A percentile compares a stretch with the other conserved stretches of the same genome.
phyloP scores from a whole-genome alignment of 2,888 invertebrate genomes.

The Ptychoptera albimana region DNA sequence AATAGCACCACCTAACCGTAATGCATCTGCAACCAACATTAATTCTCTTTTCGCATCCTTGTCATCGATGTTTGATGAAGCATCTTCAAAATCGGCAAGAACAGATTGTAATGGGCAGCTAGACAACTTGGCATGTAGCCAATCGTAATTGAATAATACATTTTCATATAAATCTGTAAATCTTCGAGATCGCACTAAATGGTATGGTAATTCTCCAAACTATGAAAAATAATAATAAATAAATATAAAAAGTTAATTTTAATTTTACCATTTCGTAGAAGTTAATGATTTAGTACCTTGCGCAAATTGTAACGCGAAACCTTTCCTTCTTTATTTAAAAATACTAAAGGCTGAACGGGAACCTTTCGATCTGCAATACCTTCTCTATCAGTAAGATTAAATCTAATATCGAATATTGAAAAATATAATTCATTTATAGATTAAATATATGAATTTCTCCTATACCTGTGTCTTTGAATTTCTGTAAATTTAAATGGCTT shows the following conservation, averaged over 20 bases:
- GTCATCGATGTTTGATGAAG: slow-evolving; percentile 62
- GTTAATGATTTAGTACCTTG: no score
- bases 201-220: slow-evolving; percentile 92
- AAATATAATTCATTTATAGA: background rate
- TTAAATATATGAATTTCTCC: no score
- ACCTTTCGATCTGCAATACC: slow-evolving; percentile 88
- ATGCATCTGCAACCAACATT: slow-evolving; percentile 82
- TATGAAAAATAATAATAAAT: slow-evolving; percentile 21
- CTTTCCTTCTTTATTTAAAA: slow-evolving; percentile 77
- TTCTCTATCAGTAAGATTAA: slow-evolving; percentile 73
- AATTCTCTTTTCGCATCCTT: slow-evolving; percentile 63
- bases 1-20: slow-evolving; percentile 88
- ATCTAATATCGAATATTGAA: slow-evolving; percentile 26
- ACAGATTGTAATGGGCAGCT: slow-evolving; percentile 92
- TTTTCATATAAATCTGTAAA: slow-evolving; percentile 80
- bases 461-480: slow-evolving; percentile 70
- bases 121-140: slow-evolving; percentile 89
- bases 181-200: slow-evolving; percentile 78
- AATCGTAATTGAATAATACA: slow-evolving; percentile 93
- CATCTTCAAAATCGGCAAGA: slow-evolving; percentile 90
- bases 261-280: background rate
- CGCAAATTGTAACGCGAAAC: slow-evolving; percentile 83
- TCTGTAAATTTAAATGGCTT: slow-evolving; percentile 97
- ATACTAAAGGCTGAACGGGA: slow-evolving; percentile 83
- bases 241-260: slow-evolving; percentile 1